These are phyloP conservation scores for Callaeas wilsoni DNA, from an alignment of 2,113 vertebrate genomes.

Conservation along the genomic window DNA sequence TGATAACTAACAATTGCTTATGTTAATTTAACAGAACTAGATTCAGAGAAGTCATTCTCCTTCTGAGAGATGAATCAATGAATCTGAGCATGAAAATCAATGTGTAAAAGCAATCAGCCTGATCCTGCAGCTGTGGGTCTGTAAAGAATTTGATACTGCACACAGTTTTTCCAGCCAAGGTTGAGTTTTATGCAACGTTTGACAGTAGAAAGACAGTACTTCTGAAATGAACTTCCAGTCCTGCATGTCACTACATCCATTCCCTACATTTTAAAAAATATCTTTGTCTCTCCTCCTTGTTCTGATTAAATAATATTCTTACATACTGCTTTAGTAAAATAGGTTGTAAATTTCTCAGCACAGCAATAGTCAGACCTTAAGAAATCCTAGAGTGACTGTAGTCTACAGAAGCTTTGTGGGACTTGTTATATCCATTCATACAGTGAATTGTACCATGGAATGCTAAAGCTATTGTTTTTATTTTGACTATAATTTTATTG, in stretches of 20 bases:
- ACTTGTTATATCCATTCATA: not conserved
- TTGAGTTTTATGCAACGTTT: not conserved
- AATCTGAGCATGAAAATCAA: conserved; percentile 12
- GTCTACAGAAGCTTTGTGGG: not conserved
- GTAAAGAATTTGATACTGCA: not conserved
- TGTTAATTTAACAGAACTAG: conserved; percentile 38
- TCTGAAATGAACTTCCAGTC: not conserved
- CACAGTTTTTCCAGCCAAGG: not conserved
- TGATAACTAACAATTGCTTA: not conserved
- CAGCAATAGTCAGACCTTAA: not conserved
- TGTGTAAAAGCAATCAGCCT: not conserved
- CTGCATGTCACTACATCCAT: not conserved
- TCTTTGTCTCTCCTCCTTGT: not conserved
- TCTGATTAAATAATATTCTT: not conserved
- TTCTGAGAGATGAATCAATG: conserved; percentile 19
- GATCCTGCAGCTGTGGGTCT: not conserved
- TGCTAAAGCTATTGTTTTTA: not conserved
- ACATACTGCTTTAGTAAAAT: not conserved
- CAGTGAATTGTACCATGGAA: not conserved
- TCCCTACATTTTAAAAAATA: not conserved
- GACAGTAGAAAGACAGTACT: not conserved
- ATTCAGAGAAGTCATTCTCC: conserved; percentile 42
- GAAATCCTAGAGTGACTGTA: not conserved
- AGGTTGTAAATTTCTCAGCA: not conserved
- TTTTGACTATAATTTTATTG: not conserved